Conservation (phyloP, 2,113 vertebrate species). For the Riparia riparia region DNA sequence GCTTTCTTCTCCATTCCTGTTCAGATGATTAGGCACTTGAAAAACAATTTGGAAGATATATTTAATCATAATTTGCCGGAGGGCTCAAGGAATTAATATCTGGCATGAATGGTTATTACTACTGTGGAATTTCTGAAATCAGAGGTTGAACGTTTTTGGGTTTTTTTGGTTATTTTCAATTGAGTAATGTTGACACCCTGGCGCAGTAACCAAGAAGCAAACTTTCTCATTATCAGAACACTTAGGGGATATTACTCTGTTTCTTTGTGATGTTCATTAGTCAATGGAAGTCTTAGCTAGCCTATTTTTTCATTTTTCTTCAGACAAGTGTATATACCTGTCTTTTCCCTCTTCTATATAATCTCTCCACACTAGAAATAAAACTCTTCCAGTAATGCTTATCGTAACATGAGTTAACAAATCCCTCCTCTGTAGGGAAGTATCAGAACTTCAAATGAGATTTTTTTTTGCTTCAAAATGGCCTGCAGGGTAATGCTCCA, state of each 20-base stretch:
- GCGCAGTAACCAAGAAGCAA: not conserved
- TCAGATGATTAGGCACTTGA: not conserved
- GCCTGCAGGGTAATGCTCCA: constrained; percentile 9
- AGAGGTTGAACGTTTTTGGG: not conserved
- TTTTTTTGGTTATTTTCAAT: not conserved
- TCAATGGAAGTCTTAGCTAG: not conserved
- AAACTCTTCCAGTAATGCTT: constrained; percentile 51
- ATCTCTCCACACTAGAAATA: constrained; percentile 20
- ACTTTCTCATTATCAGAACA: not conserved
- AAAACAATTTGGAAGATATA: not conserved
- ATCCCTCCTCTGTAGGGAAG: constrained; percentile 51
- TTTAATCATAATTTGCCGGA: not conserved
- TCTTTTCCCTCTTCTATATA: constrained; percentile 1
- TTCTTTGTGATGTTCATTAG: not conserved
- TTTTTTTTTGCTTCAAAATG: constrained; percentile 48
- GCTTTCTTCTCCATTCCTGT: not conserved
- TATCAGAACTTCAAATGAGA: constrained; percentile 52
- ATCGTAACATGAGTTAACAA: constrained; percentile 63
- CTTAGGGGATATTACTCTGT: not conserved
- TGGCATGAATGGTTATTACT: not conserved
- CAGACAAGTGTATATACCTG: not conserved
- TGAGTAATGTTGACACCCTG: not conserved
- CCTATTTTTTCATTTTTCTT: not conserved
- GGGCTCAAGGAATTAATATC: not conserved
- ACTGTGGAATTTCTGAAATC: not conserved